Base-by-base conservation (phyloP, 2,888 invertebrate genomes). In the Malacosoma neustria region DNA sequence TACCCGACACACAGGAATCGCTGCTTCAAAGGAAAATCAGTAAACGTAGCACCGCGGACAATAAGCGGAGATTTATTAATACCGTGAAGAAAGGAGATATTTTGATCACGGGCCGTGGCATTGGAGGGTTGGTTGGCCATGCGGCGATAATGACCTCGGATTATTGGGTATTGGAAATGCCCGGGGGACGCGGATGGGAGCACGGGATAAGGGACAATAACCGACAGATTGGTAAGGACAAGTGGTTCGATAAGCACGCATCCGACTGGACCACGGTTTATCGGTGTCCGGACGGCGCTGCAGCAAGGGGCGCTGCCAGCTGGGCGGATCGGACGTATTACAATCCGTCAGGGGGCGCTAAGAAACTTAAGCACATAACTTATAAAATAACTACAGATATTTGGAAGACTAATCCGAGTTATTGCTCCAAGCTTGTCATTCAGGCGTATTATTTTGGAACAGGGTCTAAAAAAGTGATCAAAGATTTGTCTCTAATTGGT, bases 141-240 rank as follows among this genome's bases (percentile, higher is more conserved):
- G 63, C 71, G 1, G 72, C 73, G 0, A 70, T 73, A 7, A 70
- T 75, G 72, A 64, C 66, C 0, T 51, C 66, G 0, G 55, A 73
- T 36, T 52, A 63, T 36, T 68, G 61, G 54, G 70, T 74, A 4
- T 45, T 72, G 4, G 71, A 75, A 45, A 72, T 74, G 70, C 59
- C 59, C 3, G 69, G 72, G 2, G 71, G 70, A 0, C 33, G 30
- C 1, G 67, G 61, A 0, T 69, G 58, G 61, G 30, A 41, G 14
- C 41, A 39, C 0, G 69, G 67, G 0, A 66, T 70, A 14, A 48
- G 43, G 3, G 54, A 59, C 36, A 75, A 72, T 34, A 74, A 75
- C 39, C 54, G 65, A 11, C 69, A 68, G 34, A 43, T 72, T 2
- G 45, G 45, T 1, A 72, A 74, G 36, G 51, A 59, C 39, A 45